Evolutionary conservation across 2,888 invertebrate genomes (phyloP).

Genomic region (Tethea ocularis): DNA sequence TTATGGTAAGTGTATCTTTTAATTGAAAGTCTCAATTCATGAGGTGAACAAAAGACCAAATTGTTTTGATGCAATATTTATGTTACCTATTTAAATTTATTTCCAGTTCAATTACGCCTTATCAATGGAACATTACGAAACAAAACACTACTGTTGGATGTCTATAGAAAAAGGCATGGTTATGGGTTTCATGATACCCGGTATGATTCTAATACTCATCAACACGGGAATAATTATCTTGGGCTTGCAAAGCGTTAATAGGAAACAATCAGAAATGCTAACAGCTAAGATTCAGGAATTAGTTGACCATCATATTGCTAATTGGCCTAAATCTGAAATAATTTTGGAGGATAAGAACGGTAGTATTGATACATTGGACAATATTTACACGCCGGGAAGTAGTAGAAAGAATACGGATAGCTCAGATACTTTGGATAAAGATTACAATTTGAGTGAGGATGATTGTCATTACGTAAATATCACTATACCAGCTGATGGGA

Average conservation of each 20-base stretch:
- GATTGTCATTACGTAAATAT: conserved; percentile 66
- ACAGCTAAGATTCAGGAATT: conserved; percentile 74
- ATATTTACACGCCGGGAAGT: conserved; percentile 66
- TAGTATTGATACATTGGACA: conserved; percentile 66
- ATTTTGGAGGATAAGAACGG: conserved; percentile 54
- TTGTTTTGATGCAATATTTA: neutral
- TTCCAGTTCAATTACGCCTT: conserved; percentile 86
- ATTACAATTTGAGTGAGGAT: conserved; percentile 68
- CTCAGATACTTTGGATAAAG: conserved; percentile 71
- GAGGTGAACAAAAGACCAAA: no score
- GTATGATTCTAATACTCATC: conserved; percentile 86
- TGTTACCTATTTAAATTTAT: neutral
- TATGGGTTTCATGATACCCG: conserved; percentile 89
- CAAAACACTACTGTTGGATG: conserved; percentile 90
- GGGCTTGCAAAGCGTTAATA: conserved; percentile 76
- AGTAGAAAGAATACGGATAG: conserved; percentile 76
- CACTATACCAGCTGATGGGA: conserved; percentile 44
- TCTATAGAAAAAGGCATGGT: conserved; percentile 91
- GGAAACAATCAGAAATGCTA: conserved; percentile 73
- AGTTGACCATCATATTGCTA: conserved; percentile 70
- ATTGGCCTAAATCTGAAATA: conserved; percentile 65
- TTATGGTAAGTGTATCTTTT: conserved; percentile 85
- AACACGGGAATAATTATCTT: conserved; percentile 85
- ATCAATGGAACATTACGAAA: conserved; percentile 89
- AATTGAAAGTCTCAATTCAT: no score